These are phyloP conservation scores for Solenopsis invicta DNA, from an alignment of 1,140 invertebrate genomes.

Conservation along the genomic window DNA sequence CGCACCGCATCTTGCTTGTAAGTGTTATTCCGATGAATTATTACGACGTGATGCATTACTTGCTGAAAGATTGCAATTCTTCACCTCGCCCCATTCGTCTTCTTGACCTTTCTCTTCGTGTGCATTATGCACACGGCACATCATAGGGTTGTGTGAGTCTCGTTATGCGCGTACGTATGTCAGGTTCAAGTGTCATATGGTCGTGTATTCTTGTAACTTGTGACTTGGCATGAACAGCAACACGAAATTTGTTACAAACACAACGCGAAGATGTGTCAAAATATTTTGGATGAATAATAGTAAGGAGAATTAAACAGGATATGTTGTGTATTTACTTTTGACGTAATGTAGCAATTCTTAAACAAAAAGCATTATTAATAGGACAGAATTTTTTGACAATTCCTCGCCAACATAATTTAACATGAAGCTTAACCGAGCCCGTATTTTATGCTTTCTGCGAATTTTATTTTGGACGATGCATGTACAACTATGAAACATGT, in stretches of 20 bases:
- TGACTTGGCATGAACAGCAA: slow-evolving; percentile 29
- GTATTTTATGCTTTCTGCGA: background rate
- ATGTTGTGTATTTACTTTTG: background rate
- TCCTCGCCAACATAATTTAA: background rate
- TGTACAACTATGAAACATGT: background rate
- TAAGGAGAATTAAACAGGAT: background rate
- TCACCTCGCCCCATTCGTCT: slow-evolving; percentile 67
- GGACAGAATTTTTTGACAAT: background rate
- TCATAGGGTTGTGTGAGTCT: slow-evolving; percentile 33
- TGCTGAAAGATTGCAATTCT: slow-evolving; percentile 69
- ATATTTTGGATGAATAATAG: slow-evolving; percentile 37
- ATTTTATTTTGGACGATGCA: background rate
- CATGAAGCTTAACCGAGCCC: background rate
- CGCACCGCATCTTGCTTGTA: slow-evolving; percentile 31
- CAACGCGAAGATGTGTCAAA: background rate
- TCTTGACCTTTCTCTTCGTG: slow-evolving; percentile 60
- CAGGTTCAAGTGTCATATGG: slow-evolving; percentile 35
- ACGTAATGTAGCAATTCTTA: background rate
- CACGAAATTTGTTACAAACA: background rate
- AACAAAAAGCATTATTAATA: background rate
- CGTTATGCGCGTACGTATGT: slow-evolving; percentile 18
- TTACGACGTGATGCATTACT: slow-evolving; percentile 51
- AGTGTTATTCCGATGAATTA: slow-evolving; percentile 61
- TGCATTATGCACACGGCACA: slow-evolving; percentile 31
- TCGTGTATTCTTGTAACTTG: slow-evolving; percentile 35